Conservation (phyloP, 2,113 vertebrate genomes). For the Nibea coibor region DNA sequence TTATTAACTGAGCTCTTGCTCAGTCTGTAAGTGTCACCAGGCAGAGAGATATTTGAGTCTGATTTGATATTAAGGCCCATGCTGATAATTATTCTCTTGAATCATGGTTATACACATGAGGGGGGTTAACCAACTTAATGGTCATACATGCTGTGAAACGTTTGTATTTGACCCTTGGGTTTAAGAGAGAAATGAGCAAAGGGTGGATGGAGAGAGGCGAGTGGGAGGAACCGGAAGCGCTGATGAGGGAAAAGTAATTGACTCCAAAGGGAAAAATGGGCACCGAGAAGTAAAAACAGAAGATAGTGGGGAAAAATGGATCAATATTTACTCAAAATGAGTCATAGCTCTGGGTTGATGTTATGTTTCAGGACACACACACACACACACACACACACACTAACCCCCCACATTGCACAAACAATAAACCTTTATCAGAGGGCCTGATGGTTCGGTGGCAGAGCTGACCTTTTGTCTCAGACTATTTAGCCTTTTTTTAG, state of each 20-base stretch:
- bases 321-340: constrained; percentile 68
- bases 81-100: constrained; percentile 25
- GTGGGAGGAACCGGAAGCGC: background rate
- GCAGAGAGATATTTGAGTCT: background rate
- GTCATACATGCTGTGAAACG: background rate
- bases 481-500: background rate
- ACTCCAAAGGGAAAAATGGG: constrained; percentile 37
- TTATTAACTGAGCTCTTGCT: background rate
- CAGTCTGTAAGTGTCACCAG: background rate
- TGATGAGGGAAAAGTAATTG: constrained; percentile 51
- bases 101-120: constrained; percentile 4
- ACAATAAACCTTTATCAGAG: constrained; percentile 16
- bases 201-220: constrained; percentile 15
- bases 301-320: constrained; percentile 58
- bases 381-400: background rate
- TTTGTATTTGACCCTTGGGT: constrained; percentile 38
- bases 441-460: background rate
- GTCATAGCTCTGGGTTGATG: constrained; percentile 43
- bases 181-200: constrained; percentile 20
- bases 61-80: constrained; percentile 18
- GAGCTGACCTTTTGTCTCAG: constrained; percentile 6
- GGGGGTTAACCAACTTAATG: constrained; percentile 17
- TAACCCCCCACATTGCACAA: constrained; percentile 16
- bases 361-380: constrained; percentile 49
- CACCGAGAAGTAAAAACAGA: constrained; percentile 35